Base-by-base conservation (phyloP, 2,797 vertebrate genomes). In the Channa striata region DNA sequence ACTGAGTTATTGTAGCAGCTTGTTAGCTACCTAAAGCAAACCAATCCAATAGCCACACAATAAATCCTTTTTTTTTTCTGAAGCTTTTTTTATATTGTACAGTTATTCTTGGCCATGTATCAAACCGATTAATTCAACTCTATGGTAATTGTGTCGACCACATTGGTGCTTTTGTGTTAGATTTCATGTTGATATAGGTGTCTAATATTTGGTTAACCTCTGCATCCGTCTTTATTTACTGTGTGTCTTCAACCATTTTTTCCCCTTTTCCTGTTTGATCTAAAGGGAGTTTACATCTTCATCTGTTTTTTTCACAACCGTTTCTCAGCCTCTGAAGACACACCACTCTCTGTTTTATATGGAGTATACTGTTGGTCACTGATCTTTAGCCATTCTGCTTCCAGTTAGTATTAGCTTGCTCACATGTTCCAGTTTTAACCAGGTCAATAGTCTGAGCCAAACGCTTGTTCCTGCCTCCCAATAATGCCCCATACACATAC, bases 391-490 rank as follows among this genome's bases (percentile, higher is more conserved):
- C 51, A 1, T 54, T 33, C 37, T 30, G 50, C 42, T 73, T 50
- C 72, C 49, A 71, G 76, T 71, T 57, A 72, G 58, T 65, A 80
- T 82, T 82, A 61, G 43, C 42, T 14, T 33, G 34, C 25, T 59
- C 21, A 61, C 43, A 33, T 17, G 34, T 57, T 74, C 79, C 79
- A 81, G 49, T 66, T 74, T 85, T 80, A 65, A 75, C 52, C 37
- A 39, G 51, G 67, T 50, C 81, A 39, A 20, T 71, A 62, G 69
- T 68, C 64, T 79, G 42, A 77, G 57, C 42, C 0, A 25, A 83
- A 70, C 58, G 25, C 17, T 74, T 76, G 66, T 60, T 58, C 61
- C n/a, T 23, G 17, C 7, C 34, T 46, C 6, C 17, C 53, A 25
- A 8, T 47, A 8, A 57, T 40, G 17, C 20, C 25, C n/a, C 5